These are phyloP conservation scores for Manis pentadactyla DNA, from an alignment of 2,797 vertebrate species.

Conservation along the genomic window DNA sequence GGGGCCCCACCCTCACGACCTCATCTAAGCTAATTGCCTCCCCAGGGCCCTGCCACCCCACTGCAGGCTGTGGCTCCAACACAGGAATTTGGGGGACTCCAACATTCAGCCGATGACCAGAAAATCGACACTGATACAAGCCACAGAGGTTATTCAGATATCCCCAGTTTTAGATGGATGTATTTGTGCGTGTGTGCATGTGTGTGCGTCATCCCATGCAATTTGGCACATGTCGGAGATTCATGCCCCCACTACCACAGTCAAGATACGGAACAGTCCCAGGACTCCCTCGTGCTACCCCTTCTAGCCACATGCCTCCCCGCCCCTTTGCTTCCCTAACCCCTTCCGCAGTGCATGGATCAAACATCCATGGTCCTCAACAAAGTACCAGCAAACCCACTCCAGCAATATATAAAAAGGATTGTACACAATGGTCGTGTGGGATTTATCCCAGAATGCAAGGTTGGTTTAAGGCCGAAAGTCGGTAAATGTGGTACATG, in stretches of 20 bases:
- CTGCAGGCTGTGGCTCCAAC: neutral
- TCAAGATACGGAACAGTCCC: neutral
- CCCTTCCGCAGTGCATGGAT: neutral
- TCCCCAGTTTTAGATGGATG: accelerated
- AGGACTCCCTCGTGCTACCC: neutral
- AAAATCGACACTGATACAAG: neutral
- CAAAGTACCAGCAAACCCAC: neutral
- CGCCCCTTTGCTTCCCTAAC: neutral
- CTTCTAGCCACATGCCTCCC: neutral
- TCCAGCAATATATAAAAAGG: no score
- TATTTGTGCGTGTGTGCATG: neutral
- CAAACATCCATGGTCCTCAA: neutral
- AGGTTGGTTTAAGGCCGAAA: neutral
- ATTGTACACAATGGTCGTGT: no score
- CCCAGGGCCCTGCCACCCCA: neutral
- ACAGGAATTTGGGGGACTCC: neutral
- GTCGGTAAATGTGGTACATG: neutral
- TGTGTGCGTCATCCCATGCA: accelerated
- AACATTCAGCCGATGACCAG: neutral
- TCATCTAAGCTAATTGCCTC: neutral
- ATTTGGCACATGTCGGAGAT: accelerated
- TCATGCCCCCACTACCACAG: neutral
- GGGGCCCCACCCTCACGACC: neutral
- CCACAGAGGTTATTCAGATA: neutral
- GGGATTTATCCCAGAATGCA: neutral